These are phyloP conservation scores for Jaculus jaculus DNA, from an alignment of 2,113 vertebrate species.

Conservation along the genomic window DNA sequence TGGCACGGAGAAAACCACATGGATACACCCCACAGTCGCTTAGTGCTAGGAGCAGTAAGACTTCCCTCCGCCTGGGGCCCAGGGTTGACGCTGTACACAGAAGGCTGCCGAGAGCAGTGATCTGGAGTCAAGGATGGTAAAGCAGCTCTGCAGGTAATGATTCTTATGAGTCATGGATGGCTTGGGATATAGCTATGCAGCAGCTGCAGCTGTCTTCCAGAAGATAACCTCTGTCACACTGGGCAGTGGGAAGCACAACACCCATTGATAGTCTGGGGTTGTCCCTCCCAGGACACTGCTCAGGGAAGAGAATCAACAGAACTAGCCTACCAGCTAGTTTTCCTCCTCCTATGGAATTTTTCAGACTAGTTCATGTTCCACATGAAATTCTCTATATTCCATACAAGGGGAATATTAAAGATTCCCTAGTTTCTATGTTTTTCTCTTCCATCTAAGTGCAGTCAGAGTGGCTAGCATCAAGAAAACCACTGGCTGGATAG, in stretches of 20 bases:
- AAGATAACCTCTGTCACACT: background rate
- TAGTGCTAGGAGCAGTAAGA: background rate
- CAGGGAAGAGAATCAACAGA: background rate
- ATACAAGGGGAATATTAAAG: background rate
- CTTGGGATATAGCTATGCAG: background rate
- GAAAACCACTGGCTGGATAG: too few relatives aligned
- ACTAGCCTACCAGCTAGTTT: background rate
- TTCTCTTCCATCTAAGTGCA: too few relatives aligned
- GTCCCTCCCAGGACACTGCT: background rate
- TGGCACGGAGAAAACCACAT: background rate
- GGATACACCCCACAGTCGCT: background rate
- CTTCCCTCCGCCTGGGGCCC: too few relatives aligned
- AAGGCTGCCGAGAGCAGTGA: background rate
- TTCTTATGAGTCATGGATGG: background rate
- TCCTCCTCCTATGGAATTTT: background rate
- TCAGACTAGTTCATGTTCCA: background rate
- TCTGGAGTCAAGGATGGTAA: background rate
- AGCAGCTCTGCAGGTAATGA: background rate
- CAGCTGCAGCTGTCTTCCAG: background rate
- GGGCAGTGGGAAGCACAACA: background rate
- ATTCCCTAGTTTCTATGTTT: conserved; percentile 31
- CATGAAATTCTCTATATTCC: background rate
- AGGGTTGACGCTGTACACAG: background rate
- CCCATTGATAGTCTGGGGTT: rapidly evolving
- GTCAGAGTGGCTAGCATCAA: too few relatives aligned